These are phyloP conservation scores for Nymphicus hollandicus DNA, from an alignment of 2,113 vertebrate genomes.

Conservation along the genomic window DNA sequence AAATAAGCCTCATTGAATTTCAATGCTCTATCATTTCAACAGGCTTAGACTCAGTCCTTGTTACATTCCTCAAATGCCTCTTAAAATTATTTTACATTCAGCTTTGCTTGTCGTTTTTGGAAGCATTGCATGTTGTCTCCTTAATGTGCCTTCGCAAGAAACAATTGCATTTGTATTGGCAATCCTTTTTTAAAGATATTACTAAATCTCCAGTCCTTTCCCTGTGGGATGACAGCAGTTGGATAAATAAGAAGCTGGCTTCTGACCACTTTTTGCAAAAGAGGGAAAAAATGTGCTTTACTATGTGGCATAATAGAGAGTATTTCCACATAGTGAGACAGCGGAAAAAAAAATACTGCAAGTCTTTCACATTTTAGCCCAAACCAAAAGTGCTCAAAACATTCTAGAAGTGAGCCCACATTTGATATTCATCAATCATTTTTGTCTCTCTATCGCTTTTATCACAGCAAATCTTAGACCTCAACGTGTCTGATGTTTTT, in stretches of 20 bases:
- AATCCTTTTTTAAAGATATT: background rate
- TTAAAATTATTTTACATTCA: background rate
- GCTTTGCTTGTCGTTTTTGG: constrained; percentile 17
- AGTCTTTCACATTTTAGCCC: constrained; percentile 15
- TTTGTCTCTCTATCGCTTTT: background rate
- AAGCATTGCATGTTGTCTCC: background rate
- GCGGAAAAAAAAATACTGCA: background rate
- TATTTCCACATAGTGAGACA: constrained; percentile 43
- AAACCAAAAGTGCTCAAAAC: constrained; percentile 15
- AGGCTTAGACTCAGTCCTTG: background rate
- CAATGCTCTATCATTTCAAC: background rate
- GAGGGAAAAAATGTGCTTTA: constrained; percentile 30
- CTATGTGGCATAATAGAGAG: constrained; percentile 24
- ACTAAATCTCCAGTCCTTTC: constrained; percentile 9
- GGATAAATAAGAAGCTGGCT: constrained; percentile 40
- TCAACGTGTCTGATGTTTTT: background rate
- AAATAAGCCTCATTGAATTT: background rate
- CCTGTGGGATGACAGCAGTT: background rate
- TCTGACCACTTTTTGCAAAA: constrained; percentile 27
- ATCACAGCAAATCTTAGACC: background rate
- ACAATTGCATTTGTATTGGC: constrained; percentile 30
- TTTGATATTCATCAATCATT: background rate
- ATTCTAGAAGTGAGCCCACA: background rate
- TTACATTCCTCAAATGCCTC: constrained; percentile 6
- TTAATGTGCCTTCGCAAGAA: background rate